Base-by-base conservation (phyloP, 1,140 invertebrate genomes). In the Drosophila tani region DNA sequence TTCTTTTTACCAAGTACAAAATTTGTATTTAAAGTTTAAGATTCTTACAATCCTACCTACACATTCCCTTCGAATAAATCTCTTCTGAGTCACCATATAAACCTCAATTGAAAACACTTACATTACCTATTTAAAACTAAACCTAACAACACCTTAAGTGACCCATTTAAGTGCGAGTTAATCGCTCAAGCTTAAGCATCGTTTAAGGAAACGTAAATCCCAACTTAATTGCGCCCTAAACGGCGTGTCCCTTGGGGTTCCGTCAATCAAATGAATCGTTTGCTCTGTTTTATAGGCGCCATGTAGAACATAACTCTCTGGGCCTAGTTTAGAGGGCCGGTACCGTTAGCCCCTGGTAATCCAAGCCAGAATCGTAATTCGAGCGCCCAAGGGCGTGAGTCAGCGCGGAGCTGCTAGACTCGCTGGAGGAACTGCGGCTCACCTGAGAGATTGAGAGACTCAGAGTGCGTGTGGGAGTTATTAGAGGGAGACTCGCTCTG, bases 311-410 rank as follows among this genome's bases (percentile, higher is more conserved):
- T 81, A 75, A 75, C 49, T 90, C 78, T 78, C 53, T 14, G 21
- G 40, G 63, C 24, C 6, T 67, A 53, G 67, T 35, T 65, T 14
- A 47, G 45, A 77, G 57, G 63, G 56, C 67, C 57, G 49, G 70
- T 84, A 78, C 84, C 84, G 84, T 87, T 87, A 83, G 64, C 55
- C 78, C 35, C 55, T 2, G 46, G 81, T 84, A 76, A 73, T 50
- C 51, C 71, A 80, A 83, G 65, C 17, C 29, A 32, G n/a, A 47
- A 47, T 43, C 57, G 79, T 80, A 87, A 86, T 87, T 56, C 56
- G 84, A 86, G 84, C 80, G 73, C 46, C 63, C 51, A 14, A 14
- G n/a, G 7, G 27, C 21, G 40, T 79, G 76, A 79, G 63, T 76
- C 75, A 78, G 56, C 75, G 24, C 27, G 51, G 53, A 57, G 6